Conservation (phyloP, 2,113 vertebrate genomes). For the Triplophysa tibetana region DNA sequence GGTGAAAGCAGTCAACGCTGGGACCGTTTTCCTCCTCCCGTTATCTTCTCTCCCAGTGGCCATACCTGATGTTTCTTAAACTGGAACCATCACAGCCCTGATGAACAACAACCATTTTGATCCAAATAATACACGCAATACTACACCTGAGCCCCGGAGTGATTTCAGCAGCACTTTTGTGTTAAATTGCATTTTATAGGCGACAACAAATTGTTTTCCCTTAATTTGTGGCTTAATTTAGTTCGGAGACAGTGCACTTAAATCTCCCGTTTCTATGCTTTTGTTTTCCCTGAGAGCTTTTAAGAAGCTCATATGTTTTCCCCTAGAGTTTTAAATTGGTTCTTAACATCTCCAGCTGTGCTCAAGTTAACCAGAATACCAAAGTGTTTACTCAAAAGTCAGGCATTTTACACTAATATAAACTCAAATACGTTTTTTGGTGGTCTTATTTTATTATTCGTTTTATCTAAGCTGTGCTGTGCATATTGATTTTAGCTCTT, state of each 20-base stretch:
- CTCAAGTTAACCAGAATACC: too few relatives aligned
- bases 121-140: slow-evolving; percentile 20
- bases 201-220: background rate
- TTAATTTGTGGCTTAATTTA: background rate
- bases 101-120: slow-evolving; percentile 32
- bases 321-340: too few relatives aligned
- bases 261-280: too few relatives aligned
- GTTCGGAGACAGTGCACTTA: too few relatives aligned
- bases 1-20: slow-evolving; percentile 48
- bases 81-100: slow-evolving; percentile 29
- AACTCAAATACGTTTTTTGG: too few relatives aligned
- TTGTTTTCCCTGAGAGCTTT: too few relatives aligned
- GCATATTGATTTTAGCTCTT: too few relatives aligned
- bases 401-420: too few relatives aligned
- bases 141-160: background rate
- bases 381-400: too few relatives aligned
- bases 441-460: too few relatives aligned
- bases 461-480: too few relatives aligned
- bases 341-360: too few relatives aligned
- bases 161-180: background rate
- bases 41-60: slow-evolving; percentile 36
- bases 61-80: slow-evolving; percentile 23
- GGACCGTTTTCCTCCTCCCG: slow-evolving; percentile 27
- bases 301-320: background rate
- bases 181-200: slow-evolving; percentile 32